Percentiles rank a stretch among this genome's conserved stretches.
Evolutionary conservation across 2,797 vertebrate genomes (phyloP).

Genomic region (Allobates femoralis): DNA sequence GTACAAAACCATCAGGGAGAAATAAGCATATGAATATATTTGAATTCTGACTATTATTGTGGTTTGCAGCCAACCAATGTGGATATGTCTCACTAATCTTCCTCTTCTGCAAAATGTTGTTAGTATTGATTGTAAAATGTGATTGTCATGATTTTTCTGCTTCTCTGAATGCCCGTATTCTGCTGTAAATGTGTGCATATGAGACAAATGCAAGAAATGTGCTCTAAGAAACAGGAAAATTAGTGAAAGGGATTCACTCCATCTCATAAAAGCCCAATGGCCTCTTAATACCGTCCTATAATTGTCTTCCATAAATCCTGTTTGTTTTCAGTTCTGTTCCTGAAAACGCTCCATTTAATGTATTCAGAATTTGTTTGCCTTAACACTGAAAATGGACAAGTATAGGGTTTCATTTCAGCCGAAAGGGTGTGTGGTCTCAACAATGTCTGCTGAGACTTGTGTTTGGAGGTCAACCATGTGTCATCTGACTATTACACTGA

Average conservation of each 20-base stretch:
- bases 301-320: slow-evolving; percentile 21
- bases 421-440: neutral
- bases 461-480: neutral
- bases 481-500: neutral
- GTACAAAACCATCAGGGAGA: neutral
- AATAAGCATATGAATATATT: slow-evolving; percentile 19
- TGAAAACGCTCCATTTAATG: slow-evolving; percentile 8
- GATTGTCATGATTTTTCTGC: slow-evolving; percentile 21
- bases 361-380: slow-evolving; percentile 2
- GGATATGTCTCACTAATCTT: slow-evolving; percentile 43
- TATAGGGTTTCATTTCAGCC: neutral
- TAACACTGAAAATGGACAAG: neutral
- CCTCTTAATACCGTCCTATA: slow-evolving; percentile 6
- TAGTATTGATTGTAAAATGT: slow-evolving; percentile 50
- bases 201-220: slow-evolving; percentile 9
- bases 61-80: slow-evolving; percentile 38
- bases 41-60: slow-evolving; percentile 40
- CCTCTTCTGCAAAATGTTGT: slow-evolving; percentile 32
- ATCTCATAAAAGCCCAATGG: slow-evolving; percentile 31
- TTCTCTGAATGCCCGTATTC: neutral
- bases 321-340: slow-evolving; percentile 2
- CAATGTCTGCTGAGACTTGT: neutral
- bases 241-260: slow-evolving; percentile 6
- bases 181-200: slow-evolving; percentile 27
- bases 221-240: slow-evolving; percentile 34